A percentile compares a stretch with the other conserved stretches of the same genome.
These are phyloP conservation scores for Platanista minor DNA, from an alignment of 2,113 vertebrate species.

Conservation along the genomic window DNA sequence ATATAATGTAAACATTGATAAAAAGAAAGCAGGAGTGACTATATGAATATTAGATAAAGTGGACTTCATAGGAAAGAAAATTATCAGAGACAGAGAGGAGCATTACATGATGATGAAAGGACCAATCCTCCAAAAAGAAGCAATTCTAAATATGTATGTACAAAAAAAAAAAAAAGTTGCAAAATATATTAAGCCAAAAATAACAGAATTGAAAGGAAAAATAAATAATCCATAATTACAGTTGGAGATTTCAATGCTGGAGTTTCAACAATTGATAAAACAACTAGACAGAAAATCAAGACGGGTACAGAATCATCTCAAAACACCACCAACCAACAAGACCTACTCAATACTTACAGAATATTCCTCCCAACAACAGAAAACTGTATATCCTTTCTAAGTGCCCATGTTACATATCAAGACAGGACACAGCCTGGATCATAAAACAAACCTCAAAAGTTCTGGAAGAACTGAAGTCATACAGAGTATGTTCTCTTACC, in stretches of 20 bases:
- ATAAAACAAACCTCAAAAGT: not conserved
- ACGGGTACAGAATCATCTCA: not conserved
- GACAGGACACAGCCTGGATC: not conserved
- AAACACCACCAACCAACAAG: not conserved
- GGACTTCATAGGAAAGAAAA: not conserved
- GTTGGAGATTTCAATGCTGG: not conserved
- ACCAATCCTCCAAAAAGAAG: not conserved
- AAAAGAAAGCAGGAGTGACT: not conserved
- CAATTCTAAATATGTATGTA: not conserved
- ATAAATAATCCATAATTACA: not conserved
- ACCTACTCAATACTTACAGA: not conserved
- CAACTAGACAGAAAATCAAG: not conserved
- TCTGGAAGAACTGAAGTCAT: not conserved
- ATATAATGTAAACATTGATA: not conserved
- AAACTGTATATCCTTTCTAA: not conserved
- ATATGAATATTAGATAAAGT: not conserved
- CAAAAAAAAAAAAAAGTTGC: not conserved
- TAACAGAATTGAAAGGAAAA: not conserved
- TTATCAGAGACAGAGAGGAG: not conserved
- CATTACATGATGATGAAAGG: not conserved
- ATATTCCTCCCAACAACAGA: not conserved
- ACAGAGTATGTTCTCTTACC: not conserved
- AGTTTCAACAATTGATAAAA: not conserved
- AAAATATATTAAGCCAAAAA: not conserved
- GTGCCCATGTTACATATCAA: not conserved